Evolutionary conservation across 2,113 vertebrate species (phyloP), one percentile per base, ranked within the genome.

Genomic region (Aegithalos caudatus): DNA sequence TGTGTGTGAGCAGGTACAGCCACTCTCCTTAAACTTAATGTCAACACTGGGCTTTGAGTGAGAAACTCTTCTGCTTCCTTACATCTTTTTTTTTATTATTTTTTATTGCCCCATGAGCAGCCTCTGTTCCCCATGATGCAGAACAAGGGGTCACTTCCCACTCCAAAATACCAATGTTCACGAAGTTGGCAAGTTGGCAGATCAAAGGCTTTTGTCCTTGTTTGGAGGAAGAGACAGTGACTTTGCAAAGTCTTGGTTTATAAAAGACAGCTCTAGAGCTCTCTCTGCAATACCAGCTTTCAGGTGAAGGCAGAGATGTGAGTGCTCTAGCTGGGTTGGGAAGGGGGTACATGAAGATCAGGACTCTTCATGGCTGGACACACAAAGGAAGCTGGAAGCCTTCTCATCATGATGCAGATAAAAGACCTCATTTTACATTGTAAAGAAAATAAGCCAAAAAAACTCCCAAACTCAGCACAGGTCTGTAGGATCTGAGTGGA

Each of bases 271-370:
- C 20, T 72, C 60, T 28, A 24, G 9, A n/a, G 14, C 47, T 3
- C 1, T 53, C 61, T 31, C 21, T 53, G 57, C 66, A 45, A 31
- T 8, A 11, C 6, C 4, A 11, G 33, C 6, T 50, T 51, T 40
- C 0, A 0, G 70, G 29, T 12, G 38, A 61, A 70, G 50, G 37
- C n/a, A 65, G 19, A 64, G 25, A 29, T 1, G 0, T 27, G 56
- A 37, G 33, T 0, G 0, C 56, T 61, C 10, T 9, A 4, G 37
- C 37, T n/a, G 48, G 7, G 14, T 5, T 54, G 29, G 48, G 40
- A 67, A 53, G 35, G 27, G 28, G 33, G 5, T 18, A 29, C 3
- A 1, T 27, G 64, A 35, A 81, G 28, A 24, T 29, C 15, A 18
- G 53, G 22, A 11, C 37, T 44, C 4, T 2, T 35, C 37, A 38